Percentiles rank a stretch among this genome's conserved stretches.
phyloP scores from a whole-genome alignment of 2,888 invertebrate genomes.

The Drosophila algonquin region DNA sequence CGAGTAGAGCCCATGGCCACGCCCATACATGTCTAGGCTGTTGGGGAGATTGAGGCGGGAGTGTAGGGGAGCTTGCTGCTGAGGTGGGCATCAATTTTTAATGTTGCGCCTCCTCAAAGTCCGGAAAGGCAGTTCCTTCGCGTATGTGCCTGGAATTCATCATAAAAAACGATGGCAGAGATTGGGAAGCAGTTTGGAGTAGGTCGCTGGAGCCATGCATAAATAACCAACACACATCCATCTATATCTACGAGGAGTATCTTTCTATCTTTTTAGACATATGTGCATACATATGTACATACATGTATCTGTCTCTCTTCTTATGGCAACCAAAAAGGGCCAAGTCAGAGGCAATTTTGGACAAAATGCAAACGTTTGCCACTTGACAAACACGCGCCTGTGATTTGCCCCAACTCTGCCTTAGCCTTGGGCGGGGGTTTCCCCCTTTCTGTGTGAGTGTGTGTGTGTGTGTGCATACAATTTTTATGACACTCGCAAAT shows the following conservation, averaged over 20 bases:
- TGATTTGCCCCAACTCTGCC: constrained; percentile 54
- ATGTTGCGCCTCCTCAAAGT: constrained; percentile 59
- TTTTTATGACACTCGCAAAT: constrained; percentile 80
- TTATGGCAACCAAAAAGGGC: constrained; percentile 29
- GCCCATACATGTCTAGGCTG: constrained; percentile 19
- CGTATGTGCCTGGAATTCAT: constrained; percentile 78
- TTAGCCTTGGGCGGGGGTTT: constrained; percentile 4
- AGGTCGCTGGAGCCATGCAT: constrained; percentile 60
- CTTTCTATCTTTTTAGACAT: constrained; percentile 11
- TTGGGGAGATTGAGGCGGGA: constrained; percentile 1
- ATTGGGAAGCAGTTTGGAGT: constrained; percentile 15
- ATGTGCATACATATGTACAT: constrained; percentile 38
- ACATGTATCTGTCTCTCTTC: constrained; percentile 8
- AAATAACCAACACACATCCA: constrained; percentile 62
- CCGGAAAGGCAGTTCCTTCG: constrained; percentile 25
- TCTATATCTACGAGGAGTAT: constrained; percentile 20
- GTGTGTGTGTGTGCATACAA: constrained; percentile 64
- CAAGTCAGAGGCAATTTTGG: constrained; percentile 72
- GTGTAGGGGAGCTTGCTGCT: constrained; percentile 64
- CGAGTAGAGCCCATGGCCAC: constrained; percentile 31
- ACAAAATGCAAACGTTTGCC: constrained; percentile 78
- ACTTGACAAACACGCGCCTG: constrained; percentile 78
- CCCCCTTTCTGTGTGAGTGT: constrained; percentile 3
- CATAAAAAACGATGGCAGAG: constrained; percentile 48
- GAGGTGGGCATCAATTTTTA: constrained; percentile 77